Evolutionary conservation across 2,113 vertebrate genomes (phyloP).

Genomic region (Lycocorax pyrrhopterus): DNA sequence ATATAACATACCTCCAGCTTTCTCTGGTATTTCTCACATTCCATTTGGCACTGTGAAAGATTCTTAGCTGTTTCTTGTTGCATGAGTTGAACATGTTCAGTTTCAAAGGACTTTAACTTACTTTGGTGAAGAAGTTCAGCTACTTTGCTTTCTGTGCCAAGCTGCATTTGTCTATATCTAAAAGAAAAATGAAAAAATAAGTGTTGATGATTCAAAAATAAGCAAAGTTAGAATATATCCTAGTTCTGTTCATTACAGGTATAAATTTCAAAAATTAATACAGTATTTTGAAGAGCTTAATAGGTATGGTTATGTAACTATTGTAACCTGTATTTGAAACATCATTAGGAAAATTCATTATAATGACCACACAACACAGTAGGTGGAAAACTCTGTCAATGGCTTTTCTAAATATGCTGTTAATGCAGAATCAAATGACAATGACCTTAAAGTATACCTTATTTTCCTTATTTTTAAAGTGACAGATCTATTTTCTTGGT

Average conservation of each 20-base stretch:
- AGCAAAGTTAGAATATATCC: background rate
- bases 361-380: background rate
- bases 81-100: slow-evolving; percentile 86
- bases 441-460: background rate
- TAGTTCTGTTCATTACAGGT: background rate
- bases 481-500: background rate
- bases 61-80: slow-evolving; percentile 90
- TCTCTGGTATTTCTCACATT: slow-evolving; percentile 96
- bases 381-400: background rate
- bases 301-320: background rate
- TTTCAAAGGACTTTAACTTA: slow-evolving; percentile 92
- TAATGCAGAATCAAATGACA: background rate
- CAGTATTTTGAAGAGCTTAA: background rate
- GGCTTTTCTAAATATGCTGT: background rate
- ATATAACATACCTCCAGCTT: slow-evolving; percentile 88
- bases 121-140: slow-evolving; percentile 89
- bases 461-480: background rate
- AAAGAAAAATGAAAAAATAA: background rate
- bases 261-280: background rate
- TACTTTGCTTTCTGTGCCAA: slow-evolving; percentile 85
- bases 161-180: slow-evolving; percentile 89
- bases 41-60: slow-evolving; percentile 89
- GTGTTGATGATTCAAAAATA: background rate
- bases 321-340: background rate
- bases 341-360: background rate